Base-by-base conservation (phyloP, 2,888 invertebrate genomes). In the Dugesia japonica region DNA sequence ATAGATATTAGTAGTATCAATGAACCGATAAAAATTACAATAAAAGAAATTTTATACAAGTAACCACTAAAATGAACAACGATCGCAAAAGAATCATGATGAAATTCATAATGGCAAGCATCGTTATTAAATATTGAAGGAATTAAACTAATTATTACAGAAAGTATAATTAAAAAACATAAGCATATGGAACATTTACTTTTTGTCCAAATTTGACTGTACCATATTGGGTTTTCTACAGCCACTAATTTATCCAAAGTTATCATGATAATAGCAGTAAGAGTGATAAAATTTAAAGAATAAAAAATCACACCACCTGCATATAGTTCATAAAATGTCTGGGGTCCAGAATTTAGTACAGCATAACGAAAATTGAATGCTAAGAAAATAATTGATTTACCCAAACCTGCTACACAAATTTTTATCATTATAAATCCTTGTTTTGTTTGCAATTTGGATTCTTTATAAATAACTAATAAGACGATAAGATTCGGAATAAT, bases 211-310 rank as follows among this genome's bases (percentile, higher is more conserved):
- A 13, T 23, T n/a, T n/a, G n/a, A 7, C 23, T 23, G 23, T 56
- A 56, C 56, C 56, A 56, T 20, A 56, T 56, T 9, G 56, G 56
- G 4, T 56, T 56, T n/a, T 56, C 56, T n/a, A 56, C 56, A n/a
- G 56, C n/a, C 17, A 56, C 1, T 56, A 56, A 56, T 56, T 56
- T 56, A 23, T 56, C 56, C 7, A 56, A 23, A 13, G 56, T 56
- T 23, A 56, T 9, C 1, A n/a, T 9, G n/a, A 56, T 23, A 4
- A 56, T 23, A 9, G 56, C 4, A 56, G 20, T 56, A 56, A 56
- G 56, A 23, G 56, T 56, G n/a, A 56, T 56, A 56, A 56, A 56
- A 56, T 56, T 56, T 23, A 56, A 56, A 56, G 56, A 56, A 23
- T 56, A 56, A 56, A 56, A 56, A 1, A 56, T 56, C 56, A 56